Conservation (phyloP, 1,140 invertebrate genomes). For the Dreissena polymorpha region DNA sequence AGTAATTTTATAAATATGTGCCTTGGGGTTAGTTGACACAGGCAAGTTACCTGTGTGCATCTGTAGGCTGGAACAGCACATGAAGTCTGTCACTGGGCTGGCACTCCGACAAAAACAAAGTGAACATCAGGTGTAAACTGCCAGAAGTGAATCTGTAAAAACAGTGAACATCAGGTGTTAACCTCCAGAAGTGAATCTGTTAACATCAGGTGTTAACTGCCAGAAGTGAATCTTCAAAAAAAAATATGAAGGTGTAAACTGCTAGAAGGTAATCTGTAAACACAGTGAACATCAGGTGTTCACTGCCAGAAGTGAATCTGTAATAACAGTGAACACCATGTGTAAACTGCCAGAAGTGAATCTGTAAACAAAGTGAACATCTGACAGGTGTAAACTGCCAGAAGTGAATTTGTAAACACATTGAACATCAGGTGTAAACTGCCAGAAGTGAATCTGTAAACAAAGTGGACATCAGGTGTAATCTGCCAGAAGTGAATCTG, state of each 20-base stretch:
- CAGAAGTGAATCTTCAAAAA: not conserved
- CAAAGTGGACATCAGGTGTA: not conserved
- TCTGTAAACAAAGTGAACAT: not conserved
- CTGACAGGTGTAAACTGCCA: not conserved
- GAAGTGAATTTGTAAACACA: slow-evolving; percentile 32
- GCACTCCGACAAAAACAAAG: slow-evolving; percentile 55
- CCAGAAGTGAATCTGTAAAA: slow-evolving; percentile 61
- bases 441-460: slow-evolving; percentile 60
- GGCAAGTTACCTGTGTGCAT: slow-evolving; percentile 49
- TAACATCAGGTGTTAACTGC: no score
- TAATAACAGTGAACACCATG: no score
- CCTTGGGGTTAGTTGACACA: no score
- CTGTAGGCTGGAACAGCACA: slow-evolving; percentile 57
- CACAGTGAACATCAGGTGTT: not conserved
- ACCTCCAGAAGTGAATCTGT: not conserved
- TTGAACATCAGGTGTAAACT: slow-evolving; percentile 54
- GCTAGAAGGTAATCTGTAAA: no score
- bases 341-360: not conserved
- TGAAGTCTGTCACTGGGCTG: slow-evolving; percentile 62
- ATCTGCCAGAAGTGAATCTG: not conserved
- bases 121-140: slow-evolving; percentile 52
- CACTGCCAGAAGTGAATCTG: no score
- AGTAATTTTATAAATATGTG: no score
- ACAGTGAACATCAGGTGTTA: not conserved
- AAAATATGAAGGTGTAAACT: no score